Evolutionary conservation across 1,140 invertebrate genomes (phyloP).

Genomic region (Ephestia elutella): DNA sequence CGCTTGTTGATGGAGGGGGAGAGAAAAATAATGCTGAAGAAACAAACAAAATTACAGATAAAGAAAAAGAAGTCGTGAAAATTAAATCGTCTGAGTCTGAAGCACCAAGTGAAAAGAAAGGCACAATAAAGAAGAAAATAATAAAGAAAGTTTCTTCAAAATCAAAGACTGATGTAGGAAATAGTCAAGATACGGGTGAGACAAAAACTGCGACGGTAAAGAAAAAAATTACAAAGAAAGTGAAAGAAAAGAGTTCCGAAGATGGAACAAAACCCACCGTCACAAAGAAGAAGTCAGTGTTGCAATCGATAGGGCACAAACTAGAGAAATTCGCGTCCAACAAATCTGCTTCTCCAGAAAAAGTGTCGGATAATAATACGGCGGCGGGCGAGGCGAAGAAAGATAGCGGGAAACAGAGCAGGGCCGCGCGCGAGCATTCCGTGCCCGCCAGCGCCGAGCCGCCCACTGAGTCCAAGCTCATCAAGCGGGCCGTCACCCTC

Average conservation of each 20-base stretch:
- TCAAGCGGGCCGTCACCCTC: conserved; percentile 80
- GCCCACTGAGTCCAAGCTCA: conserved; percentile 76
- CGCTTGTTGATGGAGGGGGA: conserved; percentile 25
- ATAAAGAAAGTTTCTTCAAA: conserved; percentile 66
- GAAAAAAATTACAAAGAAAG: conserved; percentile 66
- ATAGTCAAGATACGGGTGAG: conserved; percentile 34
- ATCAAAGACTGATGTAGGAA: conserved; percentile 53
- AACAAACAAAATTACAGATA: conserved; percentile 19
- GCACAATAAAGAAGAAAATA: conserved; percentile 71
- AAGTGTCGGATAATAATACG: conserved; percentile 40
- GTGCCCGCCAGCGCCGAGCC: conserved; percentile 74
- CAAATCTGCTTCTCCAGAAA: conserved; percentile 66
- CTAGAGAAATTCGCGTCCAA: conserved; percentile 77
- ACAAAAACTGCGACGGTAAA: conserved; percentile 45
- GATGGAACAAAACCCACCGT: conserved; percentile 54
- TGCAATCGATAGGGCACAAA: conserved; percentile 79
- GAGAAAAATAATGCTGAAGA: conserved; percentile 20
- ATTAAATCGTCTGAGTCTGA: conserved; percentile 44
- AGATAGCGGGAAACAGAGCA: conserved; percentile 57
- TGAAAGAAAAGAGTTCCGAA: conserved; percentile 65
- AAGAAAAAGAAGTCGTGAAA: conserved; percentile 34
- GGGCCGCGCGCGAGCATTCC: conserved; percentile 78
- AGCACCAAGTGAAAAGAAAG: conserved; percentile 48
- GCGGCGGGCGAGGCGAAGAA: conserved; percentile 31
- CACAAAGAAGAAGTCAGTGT: conserved; percentile 75